These are phyloP conservation scores for Acrocephalus scirpaceus DNA, from an alignment of 2,797 vertebrate genomes.

Conservation along the genomic window DNA sequence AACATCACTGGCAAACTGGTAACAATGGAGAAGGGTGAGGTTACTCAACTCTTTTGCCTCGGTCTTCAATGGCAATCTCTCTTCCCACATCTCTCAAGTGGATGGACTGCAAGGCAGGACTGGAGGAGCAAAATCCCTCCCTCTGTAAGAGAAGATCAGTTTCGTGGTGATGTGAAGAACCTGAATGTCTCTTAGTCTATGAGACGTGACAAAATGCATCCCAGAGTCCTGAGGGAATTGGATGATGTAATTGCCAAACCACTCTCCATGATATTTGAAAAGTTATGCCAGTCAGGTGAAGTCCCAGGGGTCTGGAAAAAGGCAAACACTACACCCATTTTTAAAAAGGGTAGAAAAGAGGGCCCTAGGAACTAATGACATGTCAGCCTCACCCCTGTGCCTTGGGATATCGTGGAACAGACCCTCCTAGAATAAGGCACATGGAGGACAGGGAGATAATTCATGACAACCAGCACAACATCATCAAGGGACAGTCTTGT, in stretches of 20 bases:
- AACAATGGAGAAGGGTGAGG: neutral
- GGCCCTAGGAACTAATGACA: fast-evolving
- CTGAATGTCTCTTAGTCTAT: neutral
- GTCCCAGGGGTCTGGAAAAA: neutral
- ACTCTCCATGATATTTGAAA: neutral
- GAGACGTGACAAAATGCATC: neutral
- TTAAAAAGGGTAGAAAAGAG: neutral
- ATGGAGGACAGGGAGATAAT: neutral
- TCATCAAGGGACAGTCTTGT: neutral
- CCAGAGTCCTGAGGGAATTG: neutral
- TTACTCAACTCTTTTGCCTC: neutral
- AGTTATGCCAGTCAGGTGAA: neutral
- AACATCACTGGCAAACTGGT: neutral
- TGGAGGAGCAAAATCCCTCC: neutral
- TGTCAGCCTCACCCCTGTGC: neutral
- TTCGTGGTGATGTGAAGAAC: neutral
- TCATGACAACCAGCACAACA: neutral
- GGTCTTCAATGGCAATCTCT: neutral
- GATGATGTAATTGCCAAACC: neutral
- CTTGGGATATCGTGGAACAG: neutral
- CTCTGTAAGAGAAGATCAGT: neutral
- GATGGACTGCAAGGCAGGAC: neutral
- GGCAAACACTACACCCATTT: neutral
- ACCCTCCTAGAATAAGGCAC: neutral
- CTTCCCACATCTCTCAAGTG: neutral